Evolutionary conservation across 2,888 invertebrate genomes (phyloP), one percentile per base, ranked within the genome.

Genomic region (Phrixothrix hirtus): DNA sequence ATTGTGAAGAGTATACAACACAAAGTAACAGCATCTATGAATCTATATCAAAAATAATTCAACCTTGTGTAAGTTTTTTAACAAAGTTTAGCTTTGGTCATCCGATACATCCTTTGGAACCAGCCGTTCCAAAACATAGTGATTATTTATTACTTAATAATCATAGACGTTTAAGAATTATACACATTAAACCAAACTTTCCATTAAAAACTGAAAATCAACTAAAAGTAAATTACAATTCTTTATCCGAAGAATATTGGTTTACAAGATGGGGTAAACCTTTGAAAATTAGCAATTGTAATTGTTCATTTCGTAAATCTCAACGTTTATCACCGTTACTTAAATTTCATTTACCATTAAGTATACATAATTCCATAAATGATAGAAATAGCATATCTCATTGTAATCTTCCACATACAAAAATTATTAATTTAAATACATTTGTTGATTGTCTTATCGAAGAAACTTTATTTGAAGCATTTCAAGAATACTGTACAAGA

Each of bases 171-270:
- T 63, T 76, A 12, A 61, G 74, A 51, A 68, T 75, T 6, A 65
- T 76, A 21, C 75, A 75, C 56, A 55, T 74, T 10, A 63, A 60
- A 49, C 73, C 73, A 31, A 69, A 61, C 15, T 32, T 36, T 10
- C 36, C 50, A 47, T 48, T 54, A 49, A 44, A 62, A 14, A 50
- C 46, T 9, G 57, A 55, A 41, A 59, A 61, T 50, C 59, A 60
- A 38, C 41, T 37, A 9, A 54, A 58, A 43, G 64, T 63, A 34
- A 72, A 58, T 58, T 64, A 73, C 30, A 71, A 67, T 54, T 71
- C 73, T 2, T 59, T 75, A 29, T 67, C 75, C 13, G 78, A 77
- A 57, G 78, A 78, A 54, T 78, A 78, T 57, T 78, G 78, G 78
- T 78, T 78, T 62, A 75, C 74, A 10, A 71, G 75, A 60, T 77